Conservation (phyloP, 1,140 invertebrate species). For the Nixonia krombeini region DNA sequence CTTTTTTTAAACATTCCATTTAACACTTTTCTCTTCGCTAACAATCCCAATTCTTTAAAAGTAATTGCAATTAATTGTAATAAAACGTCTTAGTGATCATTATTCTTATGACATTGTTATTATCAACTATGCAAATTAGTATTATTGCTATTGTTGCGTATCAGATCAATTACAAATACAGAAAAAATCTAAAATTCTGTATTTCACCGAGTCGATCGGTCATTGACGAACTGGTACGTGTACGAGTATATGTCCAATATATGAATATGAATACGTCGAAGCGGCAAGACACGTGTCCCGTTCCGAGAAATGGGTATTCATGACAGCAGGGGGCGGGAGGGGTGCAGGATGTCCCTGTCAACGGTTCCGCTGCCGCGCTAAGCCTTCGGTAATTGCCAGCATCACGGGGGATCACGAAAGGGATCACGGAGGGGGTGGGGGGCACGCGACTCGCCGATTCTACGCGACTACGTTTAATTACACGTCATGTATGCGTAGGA, state of each 20-base stretch:
- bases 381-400: slow-evolving; percentile 66
- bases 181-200: too few relatives aligned
- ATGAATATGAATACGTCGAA: slow-evolving; percentile 50
- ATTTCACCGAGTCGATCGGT: too few relatives aligned
- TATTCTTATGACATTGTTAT: too few relatives aligned
- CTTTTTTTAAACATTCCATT: background rate
- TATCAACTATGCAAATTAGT: too few relatives aligned
- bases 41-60: too few relatives aligned
- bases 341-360: slow-evolving; percentile 50
- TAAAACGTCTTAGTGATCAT: too few relatives aligned
- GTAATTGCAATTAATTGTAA: too few relatives aligned
- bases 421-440: slow-evolving; percentile 53
- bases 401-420: slow-evolving; percentile 62
- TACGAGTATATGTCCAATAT: background rate
- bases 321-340: slow-evolving; percentile 40
- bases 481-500: slow-evolving; percentile 56
- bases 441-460: slow-evolving; percentile 57
- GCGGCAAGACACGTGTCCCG: slow-evolving; percentile 54
- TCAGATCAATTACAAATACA: too few relatives aligned
- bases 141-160: too few relatives aligned
- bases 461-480: slow-evolving; percentile 62
- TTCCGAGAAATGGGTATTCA: slow-evolving; percentile 52
- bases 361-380: slow-evolving; percentile 52
- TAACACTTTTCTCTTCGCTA: background rate
- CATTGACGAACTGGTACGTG: too few relatives aligned